Conservation (phyloP, 2,113 vertebrate genomes). For the Monarcha castaneiventris region DNA sequence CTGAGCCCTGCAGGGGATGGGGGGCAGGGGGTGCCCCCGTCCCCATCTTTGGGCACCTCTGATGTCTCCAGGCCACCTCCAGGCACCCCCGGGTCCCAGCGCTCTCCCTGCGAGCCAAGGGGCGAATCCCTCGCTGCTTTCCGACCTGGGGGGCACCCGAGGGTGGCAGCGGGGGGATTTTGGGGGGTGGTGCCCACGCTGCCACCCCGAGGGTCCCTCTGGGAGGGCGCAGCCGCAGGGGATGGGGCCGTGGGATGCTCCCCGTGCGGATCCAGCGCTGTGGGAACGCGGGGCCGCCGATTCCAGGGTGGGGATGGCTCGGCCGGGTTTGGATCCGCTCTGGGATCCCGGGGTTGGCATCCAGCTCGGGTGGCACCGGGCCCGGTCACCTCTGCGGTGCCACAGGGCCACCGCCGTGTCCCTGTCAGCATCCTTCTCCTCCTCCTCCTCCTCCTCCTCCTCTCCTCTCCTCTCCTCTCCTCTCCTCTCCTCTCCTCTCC, state of each 20-base stretch:
- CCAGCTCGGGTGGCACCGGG: background rate
- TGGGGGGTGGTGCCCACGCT: background rate
- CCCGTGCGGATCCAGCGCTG: background rate
- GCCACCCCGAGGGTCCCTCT: background rate
- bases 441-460: background rate
- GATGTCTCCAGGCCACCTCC: background rate
- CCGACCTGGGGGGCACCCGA: background rate
- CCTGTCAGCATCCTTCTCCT: background rate
- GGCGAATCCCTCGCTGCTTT: background rate
- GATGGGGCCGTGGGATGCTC: rapidly evolving
- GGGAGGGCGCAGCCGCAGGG: background rate
- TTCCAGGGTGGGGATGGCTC: background rate
- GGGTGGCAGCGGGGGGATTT: background rate
- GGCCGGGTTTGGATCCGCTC: background rate
- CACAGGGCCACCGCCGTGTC: background rate
- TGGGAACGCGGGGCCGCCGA: rapidly evolving
- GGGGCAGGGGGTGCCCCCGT: background rate
- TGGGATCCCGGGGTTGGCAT: background rate
- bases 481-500: no score
- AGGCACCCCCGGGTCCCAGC: background rate
- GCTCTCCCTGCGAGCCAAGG: background rate
- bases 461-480: background rate
- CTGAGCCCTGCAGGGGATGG: background rate
- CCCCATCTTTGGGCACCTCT: no score
- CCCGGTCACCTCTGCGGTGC: background rate